phyloP scores from a whole-genome alignment of 2,888 invertebrate species.

The Petrolisthes manimaculis region DNA sequence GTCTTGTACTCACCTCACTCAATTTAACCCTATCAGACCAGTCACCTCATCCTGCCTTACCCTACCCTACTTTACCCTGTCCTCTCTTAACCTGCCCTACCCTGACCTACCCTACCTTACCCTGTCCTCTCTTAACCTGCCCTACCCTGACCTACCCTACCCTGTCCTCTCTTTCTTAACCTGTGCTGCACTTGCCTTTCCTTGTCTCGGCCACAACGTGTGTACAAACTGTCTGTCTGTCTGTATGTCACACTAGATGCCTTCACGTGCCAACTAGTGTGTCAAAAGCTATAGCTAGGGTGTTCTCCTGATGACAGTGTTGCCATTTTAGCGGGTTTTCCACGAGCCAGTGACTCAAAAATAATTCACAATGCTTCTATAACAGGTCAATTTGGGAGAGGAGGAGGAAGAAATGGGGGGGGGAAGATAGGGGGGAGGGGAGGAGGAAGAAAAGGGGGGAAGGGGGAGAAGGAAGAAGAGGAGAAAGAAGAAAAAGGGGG shows the following conservation, averaged over 20 bases:
- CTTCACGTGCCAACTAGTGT: no score
- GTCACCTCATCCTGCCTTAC: neutral
- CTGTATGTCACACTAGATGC: neutral
- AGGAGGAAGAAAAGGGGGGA: no score
- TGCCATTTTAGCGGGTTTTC: no score
- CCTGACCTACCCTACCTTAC: neutral
- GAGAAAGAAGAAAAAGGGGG: no score
- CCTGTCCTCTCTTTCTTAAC: neutral
- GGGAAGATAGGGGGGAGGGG: no score
- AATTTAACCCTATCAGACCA: neutral
- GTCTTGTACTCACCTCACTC: neutral
- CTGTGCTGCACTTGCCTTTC: neutral
- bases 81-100: neutral
- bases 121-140: neutral
- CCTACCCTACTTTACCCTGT: constrained; percentile 3
- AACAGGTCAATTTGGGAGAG: no score
- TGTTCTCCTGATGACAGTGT: no score
- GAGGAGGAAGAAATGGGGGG: no score
- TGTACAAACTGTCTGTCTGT: neutral
- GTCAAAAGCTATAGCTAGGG: no score
- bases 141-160: neutral
- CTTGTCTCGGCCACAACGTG: neutral
- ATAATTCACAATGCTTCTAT: no score
- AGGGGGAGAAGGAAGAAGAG: no score
- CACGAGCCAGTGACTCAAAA: no score